A percentile compares a stretch with the other conserved stretches of the same genome.
These are phyloP conservation scores for Thaleichthys pacificus DNA, from an alignment of 2,797 vertebrate genomes.

Conservation along the genomic window DNA sequence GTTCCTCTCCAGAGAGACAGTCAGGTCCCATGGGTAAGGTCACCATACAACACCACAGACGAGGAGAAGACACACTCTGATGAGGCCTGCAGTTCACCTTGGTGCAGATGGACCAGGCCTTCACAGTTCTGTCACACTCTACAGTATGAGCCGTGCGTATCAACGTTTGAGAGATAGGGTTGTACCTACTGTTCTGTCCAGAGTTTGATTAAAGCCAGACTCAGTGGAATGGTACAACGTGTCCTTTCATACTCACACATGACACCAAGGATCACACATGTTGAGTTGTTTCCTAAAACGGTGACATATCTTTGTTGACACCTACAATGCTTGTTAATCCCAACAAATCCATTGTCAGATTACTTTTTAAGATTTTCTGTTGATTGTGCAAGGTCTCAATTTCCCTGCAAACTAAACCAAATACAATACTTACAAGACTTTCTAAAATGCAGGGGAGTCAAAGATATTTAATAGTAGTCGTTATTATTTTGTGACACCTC, in stretches of 20 bases:
- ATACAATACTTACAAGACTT: conserved; percentile 15
- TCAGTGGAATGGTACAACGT: conserved; percentile 20
- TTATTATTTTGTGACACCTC: conserved; percentile 42
- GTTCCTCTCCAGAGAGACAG: conserved; percentile 23
- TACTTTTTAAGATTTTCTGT: neutral
- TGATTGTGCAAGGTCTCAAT: neutral
- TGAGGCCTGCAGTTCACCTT: neutral
- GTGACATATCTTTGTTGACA: neutral
- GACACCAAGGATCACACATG: neutral
- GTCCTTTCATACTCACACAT: conserved; percentile 8
- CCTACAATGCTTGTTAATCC: neutral
- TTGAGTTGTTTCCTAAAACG: neutral
- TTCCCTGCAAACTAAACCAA: conserved; percentile 22
- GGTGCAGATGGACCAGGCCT: neutral
- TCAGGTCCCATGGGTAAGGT: conserved; percentile 38
- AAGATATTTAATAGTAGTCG: conserved; percentile 35
- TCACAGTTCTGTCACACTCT: conserved; percentile 36
- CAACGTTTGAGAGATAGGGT: conserved; percentile 15
- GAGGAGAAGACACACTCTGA: conserved; percentile 22
- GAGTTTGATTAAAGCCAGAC: conserved; percentile 37
- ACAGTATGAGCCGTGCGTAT: conserved; percentile 23
- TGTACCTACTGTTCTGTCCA: neutral
- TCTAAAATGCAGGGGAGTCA: conserved; percentile 29
- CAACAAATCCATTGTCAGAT: neutral
- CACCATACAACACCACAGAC: conserved; percentile 21